Percentiles rank a stretch among this genome's conserved stretches.
Conservation (phyloP, 2,113 vertebrate genomes). For the Pterocles burchelli region DNA sequence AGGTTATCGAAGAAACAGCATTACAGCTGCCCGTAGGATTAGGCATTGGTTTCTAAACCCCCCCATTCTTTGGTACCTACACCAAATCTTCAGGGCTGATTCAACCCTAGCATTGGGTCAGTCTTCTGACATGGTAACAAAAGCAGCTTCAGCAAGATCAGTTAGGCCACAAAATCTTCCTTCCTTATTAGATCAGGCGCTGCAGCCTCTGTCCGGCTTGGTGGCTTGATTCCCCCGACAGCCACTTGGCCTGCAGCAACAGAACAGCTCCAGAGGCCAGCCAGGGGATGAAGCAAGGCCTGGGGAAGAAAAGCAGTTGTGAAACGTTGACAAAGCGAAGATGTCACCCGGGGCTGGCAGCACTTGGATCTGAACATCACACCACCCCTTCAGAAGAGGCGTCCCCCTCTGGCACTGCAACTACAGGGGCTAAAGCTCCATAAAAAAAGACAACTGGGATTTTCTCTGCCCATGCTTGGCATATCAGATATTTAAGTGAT, state of each 20-base stretch:
- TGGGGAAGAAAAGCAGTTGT: not conserved
- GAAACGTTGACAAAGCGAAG: not conserved
- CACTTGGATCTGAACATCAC: not conserved
- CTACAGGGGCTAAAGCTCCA: not conserved
- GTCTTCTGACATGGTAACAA: not conserved
- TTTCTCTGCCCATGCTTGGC: not conserved
- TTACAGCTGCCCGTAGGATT: not conserved
- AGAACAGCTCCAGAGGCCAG: not conserved
- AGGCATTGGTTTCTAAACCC: not conserved
- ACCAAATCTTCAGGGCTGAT: not conserved
- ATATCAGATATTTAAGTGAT: not conserved
- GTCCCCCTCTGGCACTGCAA: not conserved
- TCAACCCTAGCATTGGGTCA: not conserved
- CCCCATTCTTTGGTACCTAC: not conserved
- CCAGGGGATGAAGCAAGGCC: not conserved
- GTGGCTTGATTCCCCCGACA: not conserved
- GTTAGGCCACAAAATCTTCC: not conserved
- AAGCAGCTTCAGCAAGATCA: not conserved
- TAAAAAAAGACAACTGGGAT: not conserved
- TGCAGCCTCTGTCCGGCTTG: not conserved
- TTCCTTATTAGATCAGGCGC: not conserved
- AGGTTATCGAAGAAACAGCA: not conserved
- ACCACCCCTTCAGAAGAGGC: not conserved
- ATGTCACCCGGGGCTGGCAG: not conserved
- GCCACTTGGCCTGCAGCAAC: not conserved